Percentiles rank a stretch among this genome's conserved stretches.
Evolutionary conservation across 2,113 vertebrate genomes (phyloP).

Genomic region (Syrrhaptes paradoxus): DNA sequence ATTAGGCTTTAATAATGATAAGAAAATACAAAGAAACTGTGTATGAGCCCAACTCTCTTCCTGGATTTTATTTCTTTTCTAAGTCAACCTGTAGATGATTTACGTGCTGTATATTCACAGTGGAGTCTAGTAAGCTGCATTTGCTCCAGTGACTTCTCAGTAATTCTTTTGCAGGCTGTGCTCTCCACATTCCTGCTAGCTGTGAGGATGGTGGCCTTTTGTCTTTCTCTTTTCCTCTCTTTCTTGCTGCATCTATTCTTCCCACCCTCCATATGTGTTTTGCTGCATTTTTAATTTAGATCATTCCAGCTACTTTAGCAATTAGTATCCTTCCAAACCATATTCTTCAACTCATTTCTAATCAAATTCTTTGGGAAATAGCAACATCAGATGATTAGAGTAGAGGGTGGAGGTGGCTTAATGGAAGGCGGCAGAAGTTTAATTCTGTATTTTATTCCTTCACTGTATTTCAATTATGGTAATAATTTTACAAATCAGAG

Average conservation of each 20-base stretch:
- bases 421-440: not conserved
- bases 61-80: not conserved
- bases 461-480: not conserved
- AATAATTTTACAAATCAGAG: not conserved
- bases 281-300: not conserved
- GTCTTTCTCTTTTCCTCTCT: not conserved
- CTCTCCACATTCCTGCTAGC: not conserved
- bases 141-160: not conserved
- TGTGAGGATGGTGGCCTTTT: not conserved
- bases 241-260: not conserved
- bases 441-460: not conserved
- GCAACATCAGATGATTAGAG: not conserved
- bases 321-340: not conserved
- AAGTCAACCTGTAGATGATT: not conserved
- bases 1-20: not conserved
- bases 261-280: not conserved
- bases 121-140: not conserved
- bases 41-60: not conserved
- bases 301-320: not conserved
- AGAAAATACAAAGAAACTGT: not conserved
- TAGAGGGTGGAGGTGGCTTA: not conserved
- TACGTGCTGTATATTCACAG: not conserved
- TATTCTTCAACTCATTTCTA: not conserved
- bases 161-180: not conserved
- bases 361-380: not conserved